Conservation (phyloP, 2,888 invertebrate genomes). For the Lochmaea crataegi region DNA sequence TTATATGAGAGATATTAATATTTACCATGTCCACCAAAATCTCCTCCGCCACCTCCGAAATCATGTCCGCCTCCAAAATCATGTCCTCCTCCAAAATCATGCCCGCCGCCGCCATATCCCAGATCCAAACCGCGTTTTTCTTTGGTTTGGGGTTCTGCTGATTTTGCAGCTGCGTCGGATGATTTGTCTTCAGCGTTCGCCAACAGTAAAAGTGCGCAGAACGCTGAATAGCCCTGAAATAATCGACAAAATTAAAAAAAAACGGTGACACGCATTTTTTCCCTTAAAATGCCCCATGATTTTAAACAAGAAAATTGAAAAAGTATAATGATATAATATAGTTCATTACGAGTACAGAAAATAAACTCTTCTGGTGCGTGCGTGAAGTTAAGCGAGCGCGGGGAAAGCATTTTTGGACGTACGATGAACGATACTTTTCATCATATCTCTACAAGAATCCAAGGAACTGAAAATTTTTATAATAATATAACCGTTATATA, state of each 20-base stretch:
- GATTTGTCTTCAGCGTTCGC: slow-evolving; percentile 61
- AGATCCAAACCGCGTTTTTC: slow-evolving; percentile 80
- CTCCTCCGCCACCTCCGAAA: slow-evolving; percentile 58
- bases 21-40: slow-evolving; percentile 45
- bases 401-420: too few species aligned
- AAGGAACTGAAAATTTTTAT: too few species aligned
- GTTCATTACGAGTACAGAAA: too few species aligned
- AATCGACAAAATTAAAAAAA: slow-evolving; percentile 38
- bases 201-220: slow-evolving; percentile 61
- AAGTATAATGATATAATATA: too few species aligned
- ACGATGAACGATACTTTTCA: too few species aligned
- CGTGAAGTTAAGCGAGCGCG: too few species aligned
- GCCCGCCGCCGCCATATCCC: slow-evolving; percentile 65
- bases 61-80: slow-evolving; percentile 60
- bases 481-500: too few species aligned
- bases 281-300: too few species aligned
- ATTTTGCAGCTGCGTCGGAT: slow-evolving; percentile 63
- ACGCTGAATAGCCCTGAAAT: slow-evolving; percentile 61
- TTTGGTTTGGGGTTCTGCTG: slow-evolving; percentile 60
- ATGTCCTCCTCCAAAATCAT: slow-evolving; percentile 59
- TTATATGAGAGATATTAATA: neutral
- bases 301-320: too few species aligned
- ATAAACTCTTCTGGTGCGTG: too few species aligned
- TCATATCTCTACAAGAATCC: too few species aligned
- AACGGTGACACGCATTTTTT: too few species aligned